Percentiles rank a stretch among this genome's conserved stretches.
Conservation (phyloP, 2,113 vertebrate species). For the Elephas maximus region DNA sequence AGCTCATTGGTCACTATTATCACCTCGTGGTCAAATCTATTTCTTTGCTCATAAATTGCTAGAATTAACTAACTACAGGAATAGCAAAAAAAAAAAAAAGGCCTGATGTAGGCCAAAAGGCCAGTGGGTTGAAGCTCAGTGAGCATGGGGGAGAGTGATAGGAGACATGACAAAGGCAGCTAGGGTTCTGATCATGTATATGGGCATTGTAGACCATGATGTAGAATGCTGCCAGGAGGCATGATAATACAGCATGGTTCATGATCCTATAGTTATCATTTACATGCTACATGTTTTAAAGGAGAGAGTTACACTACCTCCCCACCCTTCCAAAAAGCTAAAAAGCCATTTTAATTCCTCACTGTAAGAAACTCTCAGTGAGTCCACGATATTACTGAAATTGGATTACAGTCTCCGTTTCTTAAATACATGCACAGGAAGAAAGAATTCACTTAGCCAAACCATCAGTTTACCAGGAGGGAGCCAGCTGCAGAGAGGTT, state of each 20-base stretch:
- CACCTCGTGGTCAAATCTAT: too few species aligned
- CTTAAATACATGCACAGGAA: background rate
- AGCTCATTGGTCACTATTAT: too few species aligned
- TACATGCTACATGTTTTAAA: background rate
- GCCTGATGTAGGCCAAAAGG: accelerated
- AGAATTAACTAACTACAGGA: too few species aligned
- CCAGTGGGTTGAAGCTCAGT: accelerated
- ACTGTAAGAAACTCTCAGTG: too few species aligned
- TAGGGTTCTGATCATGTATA: background rate
- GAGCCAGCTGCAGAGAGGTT: background rate
- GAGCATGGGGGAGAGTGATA: background rate
- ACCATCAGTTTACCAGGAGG: background rate
- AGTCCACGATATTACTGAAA: accelerated
- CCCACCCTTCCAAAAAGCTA: background rate
- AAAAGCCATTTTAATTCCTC: background rate
- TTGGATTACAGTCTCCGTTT: accelerated
- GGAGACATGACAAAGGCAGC: background rate
- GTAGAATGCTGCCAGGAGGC: accelerated
- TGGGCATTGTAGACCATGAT: accelerated
- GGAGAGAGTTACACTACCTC: background rate
- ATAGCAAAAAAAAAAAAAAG: background rate
- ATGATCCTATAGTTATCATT: background rate
- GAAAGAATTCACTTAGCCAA: background rate
- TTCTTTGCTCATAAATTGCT: too few species aligned
- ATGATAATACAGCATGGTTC: background rate